Evolutionary conservation across 1,140 invertebrate species (phyloP).

Genomic region (Drosophila gunungcola): DNA sequence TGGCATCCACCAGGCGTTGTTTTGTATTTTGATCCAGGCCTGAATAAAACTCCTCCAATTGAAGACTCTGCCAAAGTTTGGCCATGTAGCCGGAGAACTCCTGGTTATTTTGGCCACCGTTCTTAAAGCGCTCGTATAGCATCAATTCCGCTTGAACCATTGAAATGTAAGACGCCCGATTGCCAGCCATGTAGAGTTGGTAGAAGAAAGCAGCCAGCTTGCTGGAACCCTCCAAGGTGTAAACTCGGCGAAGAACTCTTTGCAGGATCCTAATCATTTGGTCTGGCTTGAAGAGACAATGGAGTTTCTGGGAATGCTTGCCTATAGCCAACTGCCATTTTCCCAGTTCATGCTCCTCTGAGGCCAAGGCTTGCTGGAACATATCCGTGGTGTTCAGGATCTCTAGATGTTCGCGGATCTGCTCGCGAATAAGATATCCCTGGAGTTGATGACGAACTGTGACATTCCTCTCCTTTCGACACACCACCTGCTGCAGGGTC

Average conservation of each 20-base stretch:
- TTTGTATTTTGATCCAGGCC: conserved; percentile 11
- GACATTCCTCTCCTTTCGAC: conserved; percentile 10
- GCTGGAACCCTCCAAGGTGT: not conserved
- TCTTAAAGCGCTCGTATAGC: conserved; percentile 31
- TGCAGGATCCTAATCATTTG: conserved; percentile 17
- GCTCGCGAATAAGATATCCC: conserved; percentile 33
- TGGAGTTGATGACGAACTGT: conserved; percentile 19
- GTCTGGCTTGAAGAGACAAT: conserved; percentile 21
- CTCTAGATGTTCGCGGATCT: conserved; percentile 36
- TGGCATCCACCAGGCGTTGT: conserved; percentile 11
- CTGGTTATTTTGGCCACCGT: not conserved
- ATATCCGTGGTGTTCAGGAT: conserved; percentile 25
- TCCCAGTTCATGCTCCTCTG: conserved; percentile 36
- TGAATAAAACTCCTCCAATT: conserved; percentile 26
- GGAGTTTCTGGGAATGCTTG: conserved; percentile 16
- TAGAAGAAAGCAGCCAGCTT: conserved; percentile 11
- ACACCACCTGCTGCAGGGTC: conserved; percentile 25
- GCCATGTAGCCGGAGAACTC: conserved; percentile 34
- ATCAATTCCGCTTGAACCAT: conserved; percentile 31
- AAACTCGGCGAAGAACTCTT: conserved; percentile 10
- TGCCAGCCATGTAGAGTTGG: conserved; percentile 25
- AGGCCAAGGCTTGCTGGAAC: conserved; percentile 19
- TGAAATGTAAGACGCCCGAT: conserved; percentile 25
- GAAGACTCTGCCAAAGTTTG: conserved; percentile 40
- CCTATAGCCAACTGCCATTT: conserved; percentile 41